These are phyloP conservation scores for Neria commutata DNA, from an alignment of 2,888 invertebrate genomes.

Conservation along the genomic window DNA sequence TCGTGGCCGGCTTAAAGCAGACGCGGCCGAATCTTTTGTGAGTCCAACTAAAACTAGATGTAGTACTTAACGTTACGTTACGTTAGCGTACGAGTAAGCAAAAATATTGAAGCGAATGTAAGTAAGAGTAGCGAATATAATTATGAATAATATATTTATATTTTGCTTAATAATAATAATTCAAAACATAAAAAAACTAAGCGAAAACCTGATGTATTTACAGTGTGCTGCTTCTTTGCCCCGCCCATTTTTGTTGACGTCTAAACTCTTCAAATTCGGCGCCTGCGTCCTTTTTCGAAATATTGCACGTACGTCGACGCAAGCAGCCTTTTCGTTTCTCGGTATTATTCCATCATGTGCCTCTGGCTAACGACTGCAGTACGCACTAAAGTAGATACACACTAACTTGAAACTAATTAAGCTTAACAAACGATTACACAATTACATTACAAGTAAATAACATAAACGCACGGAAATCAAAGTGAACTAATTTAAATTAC, in stretches of 20 bases:
- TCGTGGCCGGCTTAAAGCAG: constrained; percentile 3
- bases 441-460: background rate
- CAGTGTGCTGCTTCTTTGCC: background rate
- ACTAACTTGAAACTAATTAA: background rate
- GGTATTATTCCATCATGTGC: background rate
- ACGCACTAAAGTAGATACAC: background rate
- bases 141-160: constrained; percentile 2
- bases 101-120: constrained; percentile 18
- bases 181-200: constrained; percentile 7
- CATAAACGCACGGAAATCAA: constrained; percentile 12
- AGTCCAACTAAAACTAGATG: constrained; percentile 25
- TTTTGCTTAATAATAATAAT: too few relatives aligned
- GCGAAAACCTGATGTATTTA: background rate
- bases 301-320: constrained; percentile 1
- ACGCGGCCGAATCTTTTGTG: constrained; percentile 3
- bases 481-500: constrained; percentile 51
- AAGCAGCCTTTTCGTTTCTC: background rate
- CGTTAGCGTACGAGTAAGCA: background rate
- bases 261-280: too few relatives aligned
- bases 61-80: too few relatives aligned
- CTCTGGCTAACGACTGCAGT: background rate
- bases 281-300: background rate
- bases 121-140: background rate
- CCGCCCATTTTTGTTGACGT: too few relatives aligned
- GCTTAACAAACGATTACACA: too few relatives aligned